Evolutionary conservation across 2,113 vertebrate species (phyloP).

Genomic region (Prochilodus magdalenae): DNA sequence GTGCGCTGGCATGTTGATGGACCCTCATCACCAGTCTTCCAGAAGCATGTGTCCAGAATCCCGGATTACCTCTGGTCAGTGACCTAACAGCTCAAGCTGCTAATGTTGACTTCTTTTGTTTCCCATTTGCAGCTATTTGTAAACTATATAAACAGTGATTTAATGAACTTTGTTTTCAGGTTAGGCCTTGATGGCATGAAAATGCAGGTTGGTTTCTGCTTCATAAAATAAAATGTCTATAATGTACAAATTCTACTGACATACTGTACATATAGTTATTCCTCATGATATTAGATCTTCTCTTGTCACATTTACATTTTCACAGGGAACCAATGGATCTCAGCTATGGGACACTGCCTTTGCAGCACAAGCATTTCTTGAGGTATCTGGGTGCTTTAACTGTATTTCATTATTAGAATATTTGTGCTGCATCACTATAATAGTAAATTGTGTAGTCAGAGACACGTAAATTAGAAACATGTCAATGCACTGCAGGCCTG

Average conservation of each 20-base stretch:
- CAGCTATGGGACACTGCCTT: slow-evolving; percentile 97
- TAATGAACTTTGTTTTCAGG: slow-evolving; percentile 72
- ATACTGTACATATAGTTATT: background rate
- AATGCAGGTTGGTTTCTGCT: slow-evolving; percentile 88
- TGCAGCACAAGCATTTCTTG: slow-evolving; percentile 90
- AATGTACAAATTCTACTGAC: background rate
- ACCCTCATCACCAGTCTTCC: slow-evolving; percentile 80
- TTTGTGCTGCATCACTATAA: background rate
- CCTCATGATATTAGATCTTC: background rate
- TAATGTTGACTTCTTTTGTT: background rate
- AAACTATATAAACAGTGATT: background rate
- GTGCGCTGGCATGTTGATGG: slow-evolving; percentile 91
- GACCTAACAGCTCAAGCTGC: background rate
- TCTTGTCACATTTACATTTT: background rate
- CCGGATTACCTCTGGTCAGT: slow-evolving; percentile 94
- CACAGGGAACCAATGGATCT: slow-evolving; percentile 94
- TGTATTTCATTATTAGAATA: background rate
- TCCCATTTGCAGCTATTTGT: no score
- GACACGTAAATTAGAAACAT: background rate
- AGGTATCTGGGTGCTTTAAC: slow-evolving; percentile 75
- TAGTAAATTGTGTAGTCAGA: background rate
- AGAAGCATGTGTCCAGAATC: slow-evolving; percentile 90
- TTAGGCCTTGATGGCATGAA: slow-evolving; percentile 95
- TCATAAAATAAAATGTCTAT: background rate
- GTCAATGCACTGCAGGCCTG: background rate